phyloP scores from a whole-genome alignment of 92 coral and sea anemone genomes.

The Porites evermanni region DNA sequence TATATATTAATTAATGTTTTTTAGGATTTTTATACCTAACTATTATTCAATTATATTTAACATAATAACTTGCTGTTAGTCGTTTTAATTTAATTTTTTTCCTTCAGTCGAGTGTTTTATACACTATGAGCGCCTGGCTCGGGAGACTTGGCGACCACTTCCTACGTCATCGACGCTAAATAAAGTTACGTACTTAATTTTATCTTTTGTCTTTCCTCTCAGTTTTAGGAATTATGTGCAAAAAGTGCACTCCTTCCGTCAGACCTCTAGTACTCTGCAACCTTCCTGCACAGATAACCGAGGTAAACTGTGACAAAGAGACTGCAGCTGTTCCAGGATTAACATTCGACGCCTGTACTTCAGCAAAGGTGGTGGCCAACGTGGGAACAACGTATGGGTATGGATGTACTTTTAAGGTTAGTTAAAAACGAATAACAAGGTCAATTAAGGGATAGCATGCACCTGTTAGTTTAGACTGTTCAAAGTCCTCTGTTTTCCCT shows the following conservation, averaged over 20 bases:
- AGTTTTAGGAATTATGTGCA: constrained; percentile 26
- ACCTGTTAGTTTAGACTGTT: too few relatives aligned
- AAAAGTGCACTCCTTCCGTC: constrained; percentile 4
- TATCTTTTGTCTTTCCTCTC: background rate
- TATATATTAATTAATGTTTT: background rate
- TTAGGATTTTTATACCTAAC: too few relatives aligned
- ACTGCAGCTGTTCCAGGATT: background rate
- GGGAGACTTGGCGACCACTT: too few relatives aligned
- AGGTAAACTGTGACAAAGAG: constrained; percentile 8
- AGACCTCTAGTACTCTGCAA: background rate
- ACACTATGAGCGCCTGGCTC: too few relatives aligned
- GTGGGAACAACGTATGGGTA: background rate
- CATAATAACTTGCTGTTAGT: too few relatives aligned
- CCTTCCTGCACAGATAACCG: background rate
- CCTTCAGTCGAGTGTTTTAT: too few relatives aligned
- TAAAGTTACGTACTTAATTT: background rate
- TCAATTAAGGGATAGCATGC: too few relatives aligned
- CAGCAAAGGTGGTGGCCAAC: background rate
- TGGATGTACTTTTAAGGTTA: constrained; percentile 24
- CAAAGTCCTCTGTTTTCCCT: too few relatives aligned
- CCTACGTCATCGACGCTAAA: too few relatives aligned
- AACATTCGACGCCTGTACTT: constrained; percentile 5
- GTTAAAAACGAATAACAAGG: background rate
- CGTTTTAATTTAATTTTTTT: too few relatives aligned
- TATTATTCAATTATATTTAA: too few relatives aligned